Base-by-base conservation (phyloP, 2,888 invertebrate genomes). In the Arrhopalites spinosus region DNA sequence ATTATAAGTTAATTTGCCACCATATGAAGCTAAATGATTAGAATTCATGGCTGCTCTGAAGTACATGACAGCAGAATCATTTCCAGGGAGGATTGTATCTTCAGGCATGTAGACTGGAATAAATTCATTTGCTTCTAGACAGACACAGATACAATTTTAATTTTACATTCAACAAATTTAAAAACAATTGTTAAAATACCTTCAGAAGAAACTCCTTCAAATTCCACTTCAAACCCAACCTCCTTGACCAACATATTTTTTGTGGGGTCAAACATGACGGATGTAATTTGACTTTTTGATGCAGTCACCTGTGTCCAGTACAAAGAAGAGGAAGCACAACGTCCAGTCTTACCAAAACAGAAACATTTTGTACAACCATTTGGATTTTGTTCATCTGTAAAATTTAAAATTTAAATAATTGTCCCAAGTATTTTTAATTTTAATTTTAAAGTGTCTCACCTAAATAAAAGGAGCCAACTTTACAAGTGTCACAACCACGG, bases 281-380 rank as follows among this genome's bases (percentile, higher is more conserved):
- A 30, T 5, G 67, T 66, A 1, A 67, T 29, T 50, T 69, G 75
- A n/a, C 72, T 67, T 20, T 75, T 79, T 13, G 67, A 66, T 7
- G 80, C 80, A 8, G 78, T 78, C 0, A 80, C 25, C 23, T 20
- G 11, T 2, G 79, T 80, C 81, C 91, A 90, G 74, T 89, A 88
- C 36, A 93, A 87, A 79, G 89, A 90, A 0, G 96, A 94, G 78
- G 94, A 95, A 66, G 88, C 86, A 85, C 98, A 98, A 8, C 92
- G 88, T 0, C 92, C 91, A 0, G 96, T 94, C 85, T 94, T 94
- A 0, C 96, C 96, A 85, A 97, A 99, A 85, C 99, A 99, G 90
- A 95, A 98, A 84, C 99, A 99, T 82, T 94, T 92, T 0, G 96
- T 95, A 84, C 98, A 99, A 0, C 98, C 99, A 1, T 92, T 90